Evolutionary conservation across 2,113 vertebrate genomes (phyloP), one percentile per base, ranked within the genome.

Genomic region (Ranitomeya variabilis): DNA sequence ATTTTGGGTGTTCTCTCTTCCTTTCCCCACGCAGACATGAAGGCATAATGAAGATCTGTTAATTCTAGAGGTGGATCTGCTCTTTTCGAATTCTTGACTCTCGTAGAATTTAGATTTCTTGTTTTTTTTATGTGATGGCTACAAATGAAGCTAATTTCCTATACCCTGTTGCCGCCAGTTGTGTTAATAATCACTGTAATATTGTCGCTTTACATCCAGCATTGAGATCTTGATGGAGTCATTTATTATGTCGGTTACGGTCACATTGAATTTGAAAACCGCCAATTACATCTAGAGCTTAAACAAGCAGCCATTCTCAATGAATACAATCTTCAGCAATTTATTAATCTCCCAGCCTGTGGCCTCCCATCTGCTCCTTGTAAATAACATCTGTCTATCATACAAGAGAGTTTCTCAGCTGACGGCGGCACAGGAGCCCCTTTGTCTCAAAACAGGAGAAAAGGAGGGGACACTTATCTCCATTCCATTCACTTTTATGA

Each of bases 381-480:
- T 90, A 90, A 92, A 89, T 81, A 91, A 90, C 91, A 92, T 90
- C 91, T 93, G 91, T 73, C 93, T 91, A 87, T 90, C 62, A 80
- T 52, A 91, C 12, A 62, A 80, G 13, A 78, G 16, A 60, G 52
- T 54, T 79, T 57, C 86, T 31, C 77, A 54, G 74, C 74, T 62
- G 74, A 79, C 26, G 76, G 57, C 23, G 52, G 76, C 37, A 51
- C 31, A n/a, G 21, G 80, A 23, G 59, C 14, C 14, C 45, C 37
- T 54, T 83, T 19, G 19, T n/a, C 52, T 14, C 18, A 21, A 31
- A 37, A 64, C 5, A 23, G 59, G 19, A 54, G 21, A 19, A 21
- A 54, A 4, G 57, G 7, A 16, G 31, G 55, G 59, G 18, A 60
- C 18, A 14, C 19, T 51, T 54, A 51, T 69, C 64, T 69, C 69